Percentiles rank a stretch among this genome's conserved stretches.
Conservation (phyloP, 2,888 invertebrate genomes). For the Venusia cambrica region DNA sequence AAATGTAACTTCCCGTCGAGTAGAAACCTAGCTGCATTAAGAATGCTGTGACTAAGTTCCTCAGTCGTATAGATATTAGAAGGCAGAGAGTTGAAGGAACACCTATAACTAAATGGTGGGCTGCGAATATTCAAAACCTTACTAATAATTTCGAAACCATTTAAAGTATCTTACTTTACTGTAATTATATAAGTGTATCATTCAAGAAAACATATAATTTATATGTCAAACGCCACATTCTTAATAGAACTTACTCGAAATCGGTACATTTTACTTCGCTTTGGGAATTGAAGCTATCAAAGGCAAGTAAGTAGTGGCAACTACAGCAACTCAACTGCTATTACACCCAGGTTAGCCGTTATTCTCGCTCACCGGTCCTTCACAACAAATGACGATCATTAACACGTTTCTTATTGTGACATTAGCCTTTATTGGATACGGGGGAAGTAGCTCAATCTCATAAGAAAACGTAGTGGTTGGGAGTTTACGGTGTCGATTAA, state of each 20-base stretch:
- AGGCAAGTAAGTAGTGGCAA: constrained; percentile 5
- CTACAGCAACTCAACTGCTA: constrained; percentile 6
- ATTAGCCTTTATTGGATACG: constrained; percentile 63
- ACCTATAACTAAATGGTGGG: constrained; percentile 17
- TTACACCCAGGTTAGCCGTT: constrained; percentile 31
- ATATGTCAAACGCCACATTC: no score
- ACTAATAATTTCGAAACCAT: no score
- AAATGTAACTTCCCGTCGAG: no score
- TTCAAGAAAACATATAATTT: no score
- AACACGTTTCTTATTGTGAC: constrained; percentile 65
- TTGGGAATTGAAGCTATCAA: constrained; percentile 4
- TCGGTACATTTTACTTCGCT: no score
- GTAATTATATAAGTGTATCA: no score
- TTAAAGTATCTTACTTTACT: no score
- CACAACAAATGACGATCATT: constrained; percentile 61
- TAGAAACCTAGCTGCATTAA: constrained; percentile 1
- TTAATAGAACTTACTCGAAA: no score
- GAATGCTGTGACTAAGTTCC: constrained; percentile 4
- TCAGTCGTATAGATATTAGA: constrained; percentile 14
- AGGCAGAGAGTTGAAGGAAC: constrained; percentile 10
- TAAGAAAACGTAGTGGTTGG: constrained; percentile 43
- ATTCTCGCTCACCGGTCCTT: constrained; percentile 42
- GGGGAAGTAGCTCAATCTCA: constrained; percentile 55
- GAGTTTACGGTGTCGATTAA: constrained; percentile 38
- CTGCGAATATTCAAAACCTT: constrained; percentile 15